phyloP scores from a whole-genome alignment of 2,797 vertebrate species.

The Cygnus olor region DNA sequence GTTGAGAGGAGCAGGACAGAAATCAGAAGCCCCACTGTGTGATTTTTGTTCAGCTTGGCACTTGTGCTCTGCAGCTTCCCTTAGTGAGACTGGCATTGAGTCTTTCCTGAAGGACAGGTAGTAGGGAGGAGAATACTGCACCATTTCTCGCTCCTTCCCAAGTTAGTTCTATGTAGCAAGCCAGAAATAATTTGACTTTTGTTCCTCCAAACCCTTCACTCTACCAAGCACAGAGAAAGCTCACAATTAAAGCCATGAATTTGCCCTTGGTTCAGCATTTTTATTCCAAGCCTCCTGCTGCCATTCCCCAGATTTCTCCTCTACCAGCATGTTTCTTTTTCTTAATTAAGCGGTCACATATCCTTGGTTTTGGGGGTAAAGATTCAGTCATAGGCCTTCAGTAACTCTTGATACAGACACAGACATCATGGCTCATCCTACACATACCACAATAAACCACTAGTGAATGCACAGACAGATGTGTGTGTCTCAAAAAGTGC shows the following conservation, averaged over 20 bases:
- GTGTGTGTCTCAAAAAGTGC: background rate
- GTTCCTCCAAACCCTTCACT: background rate
- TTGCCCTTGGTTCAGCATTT: background rate
- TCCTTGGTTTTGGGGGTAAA: background rate
- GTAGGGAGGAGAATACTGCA: background rate
- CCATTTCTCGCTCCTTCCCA: background rate
- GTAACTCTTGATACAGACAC: background rate
- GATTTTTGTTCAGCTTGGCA: background rate
- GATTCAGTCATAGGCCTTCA: background rate
- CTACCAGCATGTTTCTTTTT: background rate
- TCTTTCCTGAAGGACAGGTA: background rate
- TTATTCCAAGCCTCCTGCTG: background rate
- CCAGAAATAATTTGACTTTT: background rate
- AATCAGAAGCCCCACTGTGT: background rate
- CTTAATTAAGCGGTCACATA: background rate
- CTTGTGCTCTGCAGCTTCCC: background rate
- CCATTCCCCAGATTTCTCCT: background rate
- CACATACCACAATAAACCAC: background rate
- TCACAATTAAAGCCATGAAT: background rate
- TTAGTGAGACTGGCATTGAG: background rate
- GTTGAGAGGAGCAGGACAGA: background rate
- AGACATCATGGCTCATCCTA: background rate
- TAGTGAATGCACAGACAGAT: background rate
- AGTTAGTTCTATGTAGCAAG: fast-evolving
- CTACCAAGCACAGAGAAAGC: background rate